Evolutionary conservation across 1,140 invertebrate genomes (phyloP).

Genomic region (Pseudachorutes palmiensis): DNA sequence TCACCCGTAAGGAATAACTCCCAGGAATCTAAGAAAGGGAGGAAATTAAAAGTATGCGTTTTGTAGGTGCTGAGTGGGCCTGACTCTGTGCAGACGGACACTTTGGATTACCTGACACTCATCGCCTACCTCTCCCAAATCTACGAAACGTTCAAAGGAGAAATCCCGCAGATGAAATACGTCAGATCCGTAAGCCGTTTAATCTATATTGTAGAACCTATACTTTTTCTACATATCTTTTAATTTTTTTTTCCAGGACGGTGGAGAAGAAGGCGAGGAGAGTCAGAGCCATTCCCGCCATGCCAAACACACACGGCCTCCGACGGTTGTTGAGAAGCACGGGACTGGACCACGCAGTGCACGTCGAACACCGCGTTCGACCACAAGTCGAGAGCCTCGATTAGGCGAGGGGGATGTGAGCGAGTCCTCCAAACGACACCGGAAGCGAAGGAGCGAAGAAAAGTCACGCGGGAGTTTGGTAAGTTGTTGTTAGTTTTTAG

Average conservation of each 20-base stretch:
- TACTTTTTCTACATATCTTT: too few relatives aligned
- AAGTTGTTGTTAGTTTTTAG: slow-evolving; percentile 9
- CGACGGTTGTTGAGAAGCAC: slow-evolving; percentile 21
- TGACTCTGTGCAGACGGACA: slow-evolving; percentile 62
- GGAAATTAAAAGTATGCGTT: slow-evolving; percentile 16
- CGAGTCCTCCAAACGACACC: slow-evolving; percentile 26
- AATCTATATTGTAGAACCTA: too few relatives aligned
- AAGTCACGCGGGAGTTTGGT: slow-evolving; percentile 19
- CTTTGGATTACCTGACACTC: slow-evolving; percentile 66
- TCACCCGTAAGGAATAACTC: slow-evolving; percentile 51
- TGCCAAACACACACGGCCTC: slow-evolving; percentile 15
- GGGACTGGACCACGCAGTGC: not conserved
- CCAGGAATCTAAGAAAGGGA: not conserved
- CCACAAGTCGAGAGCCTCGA: slow-evolving; percentile 14
- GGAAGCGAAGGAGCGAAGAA: slow-evolving; percentile 34
- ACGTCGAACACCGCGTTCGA: slow-evolving; percentile 28
- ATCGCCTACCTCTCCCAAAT: slow-evolving; percentile 78
- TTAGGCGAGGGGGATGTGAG: slow-evolving; percentile 18
- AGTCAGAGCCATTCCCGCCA: slow-evolving; percentile 9
- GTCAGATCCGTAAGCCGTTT: slow-evolving; percentile 57
- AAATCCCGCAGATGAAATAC: slow-evolving; percentile 72
- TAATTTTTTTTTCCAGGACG: slow-evolving; percentile 16
- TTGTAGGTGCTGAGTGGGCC: slow-evolving; percentile 63
- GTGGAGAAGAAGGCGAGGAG: slow-evolving; percentile 24
- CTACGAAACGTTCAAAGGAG: slow-evolving; percentile 70